Base-by-base conservation (phyloP, 1,140 invertebrate genomes). In the Cherax quadricarinatus region DNA sequence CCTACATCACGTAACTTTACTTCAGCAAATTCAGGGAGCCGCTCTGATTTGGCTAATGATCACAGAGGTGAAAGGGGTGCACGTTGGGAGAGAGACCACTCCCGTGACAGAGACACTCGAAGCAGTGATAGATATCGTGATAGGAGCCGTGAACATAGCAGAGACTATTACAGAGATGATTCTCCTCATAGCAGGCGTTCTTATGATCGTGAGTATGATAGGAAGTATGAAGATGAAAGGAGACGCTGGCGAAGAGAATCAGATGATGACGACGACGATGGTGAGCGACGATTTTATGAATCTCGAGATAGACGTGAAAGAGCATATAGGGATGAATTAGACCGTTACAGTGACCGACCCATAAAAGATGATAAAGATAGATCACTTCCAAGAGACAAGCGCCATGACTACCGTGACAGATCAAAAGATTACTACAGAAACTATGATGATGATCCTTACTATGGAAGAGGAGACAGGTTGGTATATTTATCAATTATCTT, bases 271-370 rank as follows among this genome's bases (percentile, higher is more conserved):
- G 88, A 89, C 4, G 88, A 89, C 7, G 92, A 93, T 51, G 49
- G 86, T 60, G 92, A 89, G 60, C 49, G 87, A 21, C 57, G 88
- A 30, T 89, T 90, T 48, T 93, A 93, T 60, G 88, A 90, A 66
- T 86, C 83, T n/a, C 70, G 92, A 81, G 92, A 93, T 51, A 79
- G 92, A 30, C 53, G 92, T 24, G 84, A 90, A 51, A 41, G 88
- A 81, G 92, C 92, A 49, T 93, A 93, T 66, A 60, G 88, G 18
- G 92, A 93, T 78, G 92, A 93, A 83, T 80, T 93, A 30, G 92
- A 93, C 51, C 88, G 92, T 10, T 93, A 93, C 51, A 89, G 92
- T 75, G 92, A 90, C 24, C 79, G 70, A 51, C 86, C 91, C 14
- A 9, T 66, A 21, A 92, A 88, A 66, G 91, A 92, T 21, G 91